A percentile compares a stretch with the other conserved stretches of the same genome.
These are phyloP conservation scores for Petrocephalus schoutedeni DNA, from an alignment of 2,797 vertebrate species.

Conservation along the genomic window DNA sequence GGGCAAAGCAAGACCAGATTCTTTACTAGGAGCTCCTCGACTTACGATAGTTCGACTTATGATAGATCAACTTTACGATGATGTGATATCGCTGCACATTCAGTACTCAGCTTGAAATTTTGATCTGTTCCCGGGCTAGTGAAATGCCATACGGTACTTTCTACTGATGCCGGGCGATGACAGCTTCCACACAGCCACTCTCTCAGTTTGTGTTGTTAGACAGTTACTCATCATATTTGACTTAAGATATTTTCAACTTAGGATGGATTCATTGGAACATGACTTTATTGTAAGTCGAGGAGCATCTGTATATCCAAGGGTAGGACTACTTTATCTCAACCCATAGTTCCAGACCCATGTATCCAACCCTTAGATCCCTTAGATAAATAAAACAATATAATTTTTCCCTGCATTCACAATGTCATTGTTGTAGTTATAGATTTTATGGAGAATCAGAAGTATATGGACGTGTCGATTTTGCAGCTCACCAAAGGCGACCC, in stretches of 20 bases:
- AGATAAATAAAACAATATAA: not conserved
- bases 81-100: not conserved
- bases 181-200: not conserved
- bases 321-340: not conserved
- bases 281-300: not conserved
- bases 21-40: not conserved
- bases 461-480: not conserved
- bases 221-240: not conserved
- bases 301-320: not conserved
- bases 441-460: not conserved
- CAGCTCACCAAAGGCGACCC: not conserved
- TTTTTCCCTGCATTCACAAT: not conserved
- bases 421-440: not conserved
- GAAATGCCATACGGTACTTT: not conserved
- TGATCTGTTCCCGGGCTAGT: not conserved
- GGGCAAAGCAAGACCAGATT: not conserved
- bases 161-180: not conserved
- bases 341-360: not conserved
- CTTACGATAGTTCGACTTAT: not conserved
- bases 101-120: not conserved
- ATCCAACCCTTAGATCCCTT: too few relatives aligned
- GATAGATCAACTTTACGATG: not conserved
- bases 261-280: not conserved
- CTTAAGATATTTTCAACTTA: not conserved
- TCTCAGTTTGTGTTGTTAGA: not conserved